phyloP scores from a whole-genome alignment of 2,113 vertebrate genomes.

The Apteryx mantelli region DNA sequence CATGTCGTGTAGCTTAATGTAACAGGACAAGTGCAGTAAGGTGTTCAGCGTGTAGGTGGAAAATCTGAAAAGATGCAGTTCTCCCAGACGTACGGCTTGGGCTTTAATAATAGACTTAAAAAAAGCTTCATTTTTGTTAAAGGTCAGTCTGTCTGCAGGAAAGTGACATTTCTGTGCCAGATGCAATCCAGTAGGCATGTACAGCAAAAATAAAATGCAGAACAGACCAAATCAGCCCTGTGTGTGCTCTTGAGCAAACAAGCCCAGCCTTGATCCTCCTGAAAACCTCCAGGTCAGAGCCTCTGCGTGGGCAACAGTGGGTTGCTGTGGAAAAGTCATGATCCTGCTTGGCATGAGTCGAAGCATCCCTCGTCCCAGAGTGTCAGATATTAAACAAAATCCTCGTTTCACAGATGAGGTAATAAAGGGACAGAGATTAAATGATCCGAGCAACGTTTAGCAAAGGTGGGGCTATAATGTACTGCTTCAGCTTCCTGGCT shows the following conservation, averaged over 20 bases:
- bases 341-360: neutral
- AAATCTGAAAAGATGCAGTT: neutral
- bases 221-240: neutral
- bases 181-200: neutral
- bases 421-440: neutral
- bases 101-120: neutral
- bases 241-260: neutral
- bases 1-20: neutral
- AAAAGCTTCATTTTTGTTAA: neutral
- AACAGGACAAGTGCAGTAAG: neutral
- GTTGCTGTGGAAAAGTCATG: neutral
- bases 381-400: neutral
- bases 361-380: neutral
- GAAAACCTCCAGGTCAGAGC: neutral
- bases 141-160: neutral
- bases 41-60: neutral
- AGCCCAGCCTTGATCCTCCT: neutral
- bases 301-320: rapidly evolving
- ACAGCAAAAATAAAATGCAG: neutral
- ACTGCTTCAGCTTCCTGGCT: neutral
- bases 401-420: neutral
- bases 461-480: neutral
- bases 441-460: neutral
- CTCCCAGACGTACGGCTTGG: neutral
- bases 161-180: neutral